Base-by-base conservation (phyloP, 30 jellyfish, hydroid and myxozoan genomes). In the Cassiopea xamachana region DNA sequence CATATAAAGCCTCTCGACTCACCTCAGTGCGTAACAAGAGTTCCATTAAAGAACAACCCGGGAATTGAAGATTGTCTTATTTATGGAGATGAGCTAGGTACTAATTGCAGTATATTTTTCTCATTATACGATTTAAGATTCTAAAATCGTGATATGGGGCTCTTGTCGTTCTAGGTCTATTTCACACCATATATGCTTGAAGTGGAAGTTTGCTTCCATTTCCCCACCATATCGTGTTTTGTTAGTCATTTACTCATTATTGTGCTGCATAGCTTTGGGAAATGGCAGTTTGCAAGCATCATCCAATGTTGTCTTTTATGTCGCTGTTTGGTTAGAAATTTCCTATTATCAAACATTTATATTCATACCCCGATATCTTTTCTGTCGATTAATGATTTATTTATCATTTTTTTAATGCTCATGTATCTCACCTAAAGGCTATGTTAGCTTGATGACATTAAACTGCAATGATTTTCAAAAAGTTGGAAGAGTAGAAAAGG, bases 31-130 rank as follows among this genome's bases (percentile, higher is more conserved):
- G 69, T 91, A 5, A 90, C 87, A 18, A 51, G 94, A 15, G 94
- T 85, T 7, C 97, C 97, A 47, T 91, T 94, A 94, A 84, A 82
- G 18, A 49, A 75, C 85, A 84, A 73, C 18, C 90, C 93, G 1
- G 94, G 92, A 2, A 70, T 45, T 19, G 94, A 91, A 79, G 97
- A 91, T 47, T 82, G 55, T n/a, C 9, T 91, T 39, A 15, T 91
- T 6, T 91, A 49, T 91, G 97, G 97, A 58, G 97, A 91, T 60
- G 94, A 80, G 49, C 93, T 84, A 91, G 97, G 97, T 85, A 50
- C 18, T 68, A 39, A 59, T 59, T 59, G 8, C 69, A 59, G 13
- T 7, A 59, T 59, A 48, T 81, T 12, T 14, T 16, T 9, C 13
- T 18, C 45, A 15, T n/a, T 2, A 51, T 13, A 58, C 51, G 43